Percentiles rank a stretch among this genome's conserved stretches.
Conservation (phyloP, 2,797 vertebrate species). For the Crocidura indochinensis region DNA sequence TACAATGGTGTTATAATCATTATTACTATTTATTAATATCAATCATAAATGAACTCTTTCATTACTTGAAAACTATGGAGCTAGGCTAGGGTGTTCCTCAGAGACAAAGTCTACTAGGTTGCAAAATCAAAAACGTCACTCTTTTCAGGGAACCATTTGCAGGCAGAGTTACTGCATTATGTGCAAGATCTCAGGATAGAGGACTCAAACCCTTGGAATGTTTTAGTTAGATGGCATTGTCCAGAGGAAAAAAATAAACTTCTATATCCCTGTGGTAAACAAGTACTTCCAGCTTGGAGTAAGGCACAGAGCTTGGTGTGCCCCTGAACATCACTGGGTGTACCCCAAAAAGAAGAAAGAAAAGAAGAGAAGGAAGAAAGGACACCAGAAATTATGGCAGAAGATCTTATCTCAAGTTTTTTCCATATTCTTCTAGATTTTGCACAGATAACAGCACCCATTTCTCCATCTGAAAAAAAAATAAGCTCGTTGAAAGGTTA, state of each 20-base stretch:
- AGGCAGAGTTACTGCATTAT: background rate
- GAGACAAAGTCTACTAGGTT: no score
- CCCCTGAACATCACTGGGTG: background rate
- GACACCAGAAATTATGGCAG: no score
- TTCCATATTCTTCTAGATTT: no score
- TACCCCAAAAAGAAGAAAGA: conserved; percentile 2
- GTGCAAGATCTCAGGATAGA: background rate
- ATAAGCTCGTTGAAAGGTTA: no score
- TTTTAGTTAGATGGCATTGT: conserved; percentile 18
- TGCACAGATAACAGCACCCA: no score
- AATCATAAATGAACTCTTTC: background rate
- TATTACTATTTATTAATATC: no score
- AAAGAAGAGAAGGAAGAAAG: conserved; percentile 26
- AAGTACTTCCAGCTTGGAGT: background rate
- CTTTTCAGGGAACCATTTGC: background rate
- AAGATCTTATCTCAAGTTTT: no score
- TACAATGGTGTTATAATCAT: no score
- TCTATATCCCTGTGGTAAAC: background rate
- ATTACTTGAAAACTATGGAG: background rate
- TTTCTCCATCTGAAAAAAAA: no score
- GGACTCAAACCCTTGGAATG: background rate
- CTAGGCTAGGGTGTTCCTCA: background rate
- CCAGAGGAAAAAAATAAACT: background rate
- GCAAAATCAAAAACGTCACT: background rate
- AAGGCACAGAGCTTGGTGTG: no score